These are phyloP conservation scores for Peromyscus aztecus DNA, from an alignment of 2,797 vertebrate genomes.

Conservation along the genomic window DNA sequence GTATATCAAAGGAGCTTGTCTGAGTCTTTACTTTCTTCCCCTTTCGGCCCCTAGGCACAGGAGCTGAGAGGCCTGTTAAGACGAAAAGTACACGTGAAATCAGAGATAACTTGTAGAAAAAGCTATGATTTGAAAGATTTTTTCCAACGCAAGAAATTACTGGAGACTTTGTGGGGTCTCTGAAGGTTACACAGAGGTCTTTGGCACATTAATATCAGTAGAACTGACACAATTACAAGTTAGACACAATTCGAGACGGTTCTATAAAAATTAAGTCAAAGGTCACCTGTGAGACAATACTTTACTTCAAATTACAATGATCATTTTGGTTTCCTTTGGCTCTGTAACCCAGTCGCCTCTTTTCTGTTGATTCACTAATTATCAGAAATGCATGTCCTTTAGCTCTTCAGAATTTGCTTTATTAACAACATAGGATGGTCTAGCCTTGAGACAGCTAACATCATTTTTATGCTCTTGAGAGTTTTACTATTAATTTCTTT, in stretches of 20 bases:
- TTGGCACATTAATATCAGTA: conserved; percentile 30
- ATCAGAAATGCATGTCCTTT: not conserved
- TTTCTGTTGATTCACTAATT: conserved; percentile 27
- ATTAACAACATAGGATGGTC: conserved; percentile 12
- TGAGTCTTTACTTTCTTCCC: conserved; percentile 99
- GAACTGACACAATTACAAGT: not conserved
- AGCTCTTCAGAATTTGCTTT: conserved; percentile 44
- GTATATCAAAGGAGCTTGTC: conserved; percentile 98
- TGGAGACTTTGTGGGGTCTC: conserved; percentile 31
- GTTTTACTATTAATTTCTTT: conserved; percentile 21
- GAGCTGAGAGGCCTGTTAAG: conserved; percentile 94
- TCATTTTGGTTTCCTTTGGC: conserved; percentile 8
- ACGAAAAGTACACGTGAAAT: conserved; percentile 47
- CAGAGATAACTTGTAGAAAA: not conserved
- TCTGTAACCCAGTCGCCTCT: not conserved
- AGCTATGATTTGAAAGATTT: conserved; percentile 10
- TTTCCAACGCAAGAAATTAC: conserved; percentile 46
- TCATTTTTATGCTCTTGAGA: conserved; percentile 42
- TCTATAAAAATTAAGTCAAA: conserved; percentile 22
- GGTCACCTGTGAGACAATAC: not conserved
- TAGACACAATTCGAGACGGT: not conserved
- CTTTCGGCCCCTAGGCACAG: conserved; percentile 98
- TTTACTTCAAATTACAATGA: not conserved
- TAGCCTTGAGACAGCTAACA: conserved; percentile 2
- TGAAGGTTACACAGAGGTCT: not conserved